Conservation (phyloP, 30 jellyfish, hydroid and myxozoan genomes). For the Hydra vulgaris region DNA sequence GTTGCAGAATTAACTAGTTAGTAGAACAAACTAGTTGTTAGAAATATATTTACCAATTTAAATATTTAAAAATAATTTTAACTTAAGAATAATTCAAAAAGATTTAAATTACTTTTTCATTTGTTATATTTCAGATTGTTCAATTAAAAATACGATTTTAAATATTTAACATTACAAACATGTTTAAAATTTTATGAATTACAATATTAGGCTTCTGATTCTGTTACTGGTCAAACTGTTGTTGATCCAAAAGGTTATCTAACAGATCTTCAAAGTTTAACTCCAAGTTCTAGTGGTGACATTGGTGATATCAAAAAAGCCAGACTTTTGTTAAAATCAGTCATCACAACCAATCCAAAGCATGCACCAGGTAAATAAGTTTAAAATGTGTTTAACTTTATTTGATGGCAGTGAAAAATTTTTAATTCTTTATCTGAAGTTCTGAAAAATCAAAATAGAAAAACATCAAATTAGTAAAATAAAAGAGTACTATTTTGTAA, state of each 20-base stretch:
- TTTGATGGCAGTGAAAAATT: neutral
- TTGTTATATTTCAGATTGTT: too few relatives aligned
- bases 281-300: conserved; percentile 95
- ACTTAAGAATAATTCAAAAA: too few relatives aligned
- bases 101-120: too few relatives aligned
- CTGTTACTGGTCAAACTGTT: conserved; percentile 96
- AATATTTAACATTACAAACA: too few relatives aligned
- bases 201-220: conserved; percentile 75
- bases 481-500: too few relatives aligned
- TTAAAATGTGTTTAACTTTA: neutral
- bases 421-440: neutral
- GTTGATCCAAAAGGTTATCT: conserved; percentile 98
- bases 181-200: neutral
- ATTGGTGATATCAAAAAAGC: conserved; percentile 98
- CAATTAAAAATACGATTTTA: too few relatives aligned
- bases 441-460: too few relatives aligned
- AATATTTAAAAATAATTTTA: too few relatives aligned
- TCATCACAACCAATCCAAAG: conserved; percentile 84
- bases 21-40: too few relatives aligned
- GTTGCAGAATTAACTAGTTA: too few relatives aligned
- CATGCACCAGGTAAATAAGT: conserved; percentile 81
- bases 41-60: too few relatives aligned
- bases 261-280: conserved; percentile 86
- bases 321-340: conserved; percentile 80
- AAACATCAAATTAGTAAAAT: too few relatives aligned